These are phyloP conservation scores for Sinotaia quadrata DNA, from an alignment of 2,888 invertebrate species.

Conservation along the genomic window DNA sequence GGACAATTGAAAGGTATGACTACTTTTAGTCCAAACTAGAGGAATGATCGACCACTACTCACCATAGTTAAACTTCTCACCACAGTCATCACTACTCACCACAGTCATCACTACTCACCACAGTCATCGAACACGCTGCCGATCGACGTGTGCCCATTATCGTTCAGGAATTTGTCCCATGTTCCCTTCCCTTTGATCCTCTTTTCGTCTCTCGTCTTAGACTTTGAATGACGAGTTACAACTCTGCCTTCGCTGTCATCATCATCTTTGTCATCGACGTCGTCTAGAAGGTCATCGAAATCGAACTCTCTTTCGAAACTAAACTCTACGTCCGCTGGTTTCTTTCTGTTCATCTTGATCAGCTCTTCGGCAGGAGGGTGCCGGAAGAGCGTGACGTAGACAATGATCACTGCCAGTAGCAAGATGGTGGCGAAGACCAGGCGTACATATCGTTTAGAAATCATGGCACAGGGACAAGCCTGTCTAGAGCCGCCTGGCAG, in stretches of 20 bases:
- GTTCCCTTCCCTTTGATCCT: constrained; percentile 37
- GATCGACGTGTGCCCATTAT: constrained; percentile 50
- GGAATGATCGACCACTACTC: too few species aligned
- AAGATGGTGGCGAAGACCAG: constrained; percentile 2
- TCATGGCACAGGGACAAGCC: too few species aligned
- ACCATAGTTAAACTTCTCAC: too few species aligned
- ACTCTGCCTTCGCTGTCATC: neutral
- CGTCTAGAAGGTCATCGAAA: neutral
- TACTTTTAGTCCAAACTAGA: too few species aligned
- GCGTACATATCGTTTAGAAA: neutral
- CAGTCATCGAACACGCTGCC: constrained; percentile 57
- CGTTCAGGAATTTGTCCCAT: constrained; percentile 52
- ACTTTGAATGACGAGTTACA: constrained; percentile 13
- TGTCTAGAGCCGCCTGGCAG: too few species aligned
- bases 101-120: constrained; percentile 50
- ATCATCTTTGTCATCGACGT: neutral
- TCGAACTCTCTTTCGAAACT: neutral
- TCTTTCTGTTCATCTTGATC: constrained; percentile 30
- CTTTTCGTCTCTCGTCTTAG: constrained; percentile 27
- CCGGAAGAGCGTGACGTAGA: constrained; percentile 38
- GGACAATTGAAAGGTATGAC: too few species aligned
- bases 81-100: too few species aligned
- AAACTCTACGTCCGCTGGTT: neutral
- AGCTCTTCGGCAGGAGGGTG: constrained; percentile 40
- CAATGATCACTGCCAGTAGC: constrained; percentile 18